Conservation (phyloP, 2,797 vertebrate genomes). For the Sebastes minor region DNA sequence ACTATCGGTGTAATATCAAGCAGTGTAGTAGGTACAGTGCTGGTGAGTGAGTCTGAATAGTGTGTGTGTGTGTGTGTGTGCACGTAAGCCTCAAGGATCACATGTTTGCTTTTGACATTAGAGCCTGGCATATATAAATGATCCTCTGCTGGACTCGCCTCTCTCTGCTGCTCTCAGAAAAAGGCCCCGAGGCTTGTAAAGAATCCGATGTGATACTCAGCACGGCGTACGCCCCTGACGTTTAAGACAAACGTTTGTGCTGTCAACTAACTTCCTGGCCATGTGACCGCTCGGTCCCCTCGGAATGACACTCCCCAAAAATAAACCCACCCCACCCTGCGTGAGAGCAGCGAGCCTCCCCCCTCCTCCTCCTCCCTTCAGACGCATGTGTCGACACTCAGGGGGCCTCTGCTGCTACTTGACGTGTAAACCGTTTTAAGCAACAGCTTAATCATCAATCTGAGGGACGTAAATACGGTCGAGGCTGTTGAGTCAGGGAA, state of each 20-base stretch:
- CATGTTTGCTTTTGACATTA: constrained; percentile 19
- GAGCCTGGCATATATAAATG: constrained; percentile 19
- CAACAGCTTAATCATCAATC: constrained; percentile 87
- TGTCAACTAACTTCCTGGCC: constrained; percentile 68
- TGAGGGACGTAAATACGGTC: constrained; percentile 83
- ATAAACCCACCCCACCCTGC: constrained; percentile 63
- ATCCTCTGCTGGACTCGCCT: not conserved
- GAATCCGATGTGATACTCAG: constrained; percentile 51
- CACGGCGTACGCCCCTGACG: constrained; percentile 27
- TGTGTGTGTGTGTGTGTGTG: not conserved
- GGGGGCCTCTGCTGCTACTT: constrained; percentile 67
- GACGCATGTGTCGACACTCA: constrained; percentile 57
- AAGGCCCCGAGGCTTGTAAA: constrained; percentile 28
- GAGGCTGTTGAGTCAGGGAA: constrained; percentile 82
- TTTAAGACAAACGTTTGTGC: constrained; percentile 67
- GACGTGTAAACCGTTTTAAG: constrained; percentile 80
- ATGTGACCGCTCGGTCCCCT: constrained; percentile 52
- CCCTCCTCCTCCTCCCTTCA: constrained; percentile 17
- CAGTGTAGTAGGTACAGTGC: not conserved
- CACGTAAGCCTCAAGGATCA: not conserved
- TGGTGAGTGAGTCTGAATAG: not conserved
- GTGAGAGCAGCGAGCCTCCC: constrained; percentile 39
- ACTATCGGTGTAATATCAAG: not conserved
- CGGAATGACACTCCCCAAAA: constrained; percentile 72
- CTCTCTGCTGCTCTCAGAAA: constrained; percentile 28